Base-by-base conservation (phyloP, 2,888 invertebrate genomes). In the Pardosa pseudoannulata region DNA sequence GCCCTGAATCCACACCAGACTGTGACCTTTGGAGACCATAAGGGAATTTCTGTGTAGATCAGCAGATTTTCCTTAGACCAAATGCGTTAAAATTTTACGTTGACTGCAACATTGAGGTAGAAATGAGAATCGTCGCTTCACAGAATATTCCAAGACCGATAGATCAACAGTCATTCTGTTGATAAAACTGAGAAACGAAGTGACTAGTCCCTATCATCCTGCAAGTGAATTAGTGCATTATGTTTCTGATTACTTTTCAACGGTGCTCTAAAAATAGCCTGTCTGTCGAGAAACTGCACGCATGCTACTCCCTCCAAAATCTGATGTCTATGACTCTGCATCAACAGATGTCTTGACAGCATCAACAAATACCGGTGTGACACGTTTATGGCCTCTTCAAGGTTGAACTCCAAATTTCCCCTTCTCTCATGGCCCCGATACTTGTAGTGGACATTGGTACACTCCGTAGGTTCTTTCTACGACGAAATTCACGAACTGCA, bases 331-430 rank as follows among this genome's bases (percentile, higher is more conserved):
- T 36, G 41, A 46, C 41, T 46, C 13, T 46, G 16, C 41, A 16
- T 6, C 16, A 46, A 46, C 41, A 11, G 41, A 9, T 46, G 41
- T 46, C 41, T 46, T 46, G 41, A 13, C 41, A 16, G 9, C 64
- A 64, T 64, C 64, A 64, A 28, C 64, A 64, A 64, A 13, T 64
- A 64, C 27, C 28, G 64, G 64, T 27, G 64, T 23, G 28, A 64
- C 27, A 64, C 28, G 28, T 64, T 64, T 64, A 64, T n/a, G 28
- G 64, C 64, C 28, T 64, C 64, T 64, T 28, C 64, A 0, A 64
- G 23, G 28, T 64, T 16, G 11, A 64, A 1, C 29, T 5, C 29
- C n/a, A n/a, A 27, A 16, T 6, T 28, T 27, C 1, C 23, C 19
- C 23, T 23, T 23, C 9, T 56, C 16, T 56, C 56, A n/a, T 19